Base-by-base conservation (phyloP, 2,113 vertebrate species). In the Porphyrio hochstetteri region DNA sequence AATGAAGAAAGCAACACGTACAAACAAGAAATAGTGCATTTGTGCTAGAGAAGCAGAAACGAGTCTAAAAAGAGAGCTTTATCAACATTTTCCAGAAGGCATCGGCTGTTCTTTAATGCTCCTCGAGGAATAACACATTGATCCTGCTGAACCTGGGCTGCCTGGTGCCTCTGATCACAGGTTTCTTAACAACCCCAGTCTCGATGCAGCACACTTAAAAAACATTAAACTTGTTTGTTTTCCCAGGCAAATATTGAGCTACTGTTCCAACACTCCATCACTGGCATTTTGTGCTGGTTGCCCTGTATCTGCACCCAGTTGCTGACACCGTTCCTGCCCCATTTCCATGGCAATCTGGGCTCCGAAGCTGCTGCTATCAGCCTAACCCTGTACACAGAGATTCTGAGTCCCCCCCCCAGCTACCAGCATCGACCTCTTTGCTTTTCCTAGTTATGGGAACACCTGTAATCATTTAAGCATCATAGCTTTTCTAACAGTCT, bases 11-110 rank as follows among this genome's bases (percentile, higher is more conserved):
- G 90, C 90, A 69, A 57, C 29, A 70, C 33, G 85, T 28, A 72
- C 88, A 83, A 96, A 93, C 86, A 89, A 89, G 77, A 60, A 81
- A 57, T 68, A 68, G 75, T 46, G 21, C 48, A 20, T 95, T 95
- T 96, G 81, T 96, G 92, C 95, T 91, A 2, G 40, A 68, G 92
- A 96, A 95, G 96, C 93, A 95, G 55, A 96, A 96, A 92, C 42
- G 5, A 29, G 56, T 76, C 81, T 82, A 86, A 95, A 95, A 90
- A 84, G 96, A 67, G 75, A 63, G 88, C 77, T 96, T 95, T 94
- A 97, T 93, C 95, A 89, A 94, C 64, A 13, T 11, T 70, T 96
- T 95, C 92, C 95, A 97, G 92, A 75, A 81, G 83, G 93, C 95
- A 84, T 23, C 0, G 63, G 64, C 86, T 94, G 92, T 10, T 96